Base-by-base conservation (phyloP, 2,888 invertebrate species). In the Hypercompe scribonia region DNA sequence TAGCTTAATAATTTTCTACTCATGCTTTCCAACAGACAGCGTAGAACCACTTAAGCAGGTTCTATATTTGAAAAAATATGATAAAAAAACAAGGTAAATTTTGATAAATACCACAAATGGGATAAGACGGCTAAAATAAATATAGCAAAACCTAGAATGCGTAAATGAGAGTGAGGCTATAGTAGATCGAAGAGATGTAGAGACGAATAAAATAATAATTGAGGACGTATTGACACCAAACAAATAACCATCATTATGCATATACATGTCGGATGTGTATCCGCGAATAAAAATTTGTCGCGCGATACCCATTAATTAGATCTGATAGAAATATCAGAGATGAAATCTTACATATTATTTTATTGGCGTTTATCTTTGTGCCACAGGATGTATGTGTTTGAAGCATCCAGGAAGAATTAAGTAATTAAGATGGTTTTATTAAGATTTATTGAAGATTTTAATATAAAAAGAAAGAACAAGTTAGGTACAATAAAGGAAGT, bases 181-280 rank as follows among this genome's bases (percentile, higher is more conserved):
- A 46, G 46, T 21, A 21, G 46, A 18, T 46, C 21, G 18, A 46
- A 18, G 21, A 46, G 46, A 46, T 18, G 18, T 1, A 46, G 18
- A 18, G 18, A 21, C 21, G 36, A 5, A 8, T 31, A 61, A 8
- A 61, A 3, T 18, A 31, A 4, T 15, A 4, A 58, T 18, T 61
- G 18, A 61, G 18, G 5, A 31, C 28, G 8, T 31, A 31, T 28
- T 3, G 13, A 61, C 31, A 61, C 31, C 18, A 31, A 31, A 31
- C 31, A 31, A 61, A 28, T 31, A 18, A 31, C 21, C 61, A 31
- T 18, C 61, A 31, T 7, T 58, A 8, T 4, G 15, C 28, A 58
- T 18, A 61, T 31, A 66, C 11, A 42, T 4, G 33, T 66, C 66
- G 66, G 46, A 66, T 66, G 66, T 24, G 31, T 66, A 42, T 66